A percentile compares a stretch with the other conserved stretches of the same genome.
These are phyloP conservation scores for Mizuhopecten yessoensis DNA, from an alignment of 1,140 invertebrate species.

Conservation along the genomic window DNA sequence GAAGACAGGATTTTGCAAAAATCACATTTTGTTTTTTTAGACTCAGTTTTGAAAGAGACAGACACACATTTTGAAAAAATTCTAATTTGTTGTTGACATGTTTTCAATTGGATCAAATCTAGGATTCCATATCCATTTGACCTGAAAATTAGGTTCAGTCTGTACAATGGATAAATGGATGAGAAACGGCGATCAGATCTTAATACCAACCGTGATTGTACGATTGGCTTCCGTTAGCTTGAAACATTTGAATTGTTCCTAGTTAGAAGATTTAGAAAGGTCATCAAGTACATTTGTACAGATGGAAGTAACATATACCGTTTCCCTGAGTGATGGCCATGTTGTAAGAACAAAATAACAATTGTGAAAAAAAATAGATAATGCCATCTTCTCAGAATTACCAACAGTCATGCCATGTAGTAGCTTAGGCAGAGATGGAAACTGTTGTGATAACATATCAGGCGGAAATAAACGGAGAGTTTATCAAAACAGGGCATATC, in stretches of 20 bases:
- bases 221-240: not conserved
- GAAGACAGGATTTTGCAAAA: too few species aligned
- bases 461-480: not conserved
- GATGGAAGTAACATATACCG: not conserved
- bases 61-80: too few species aligned
- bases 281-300: not conserved
- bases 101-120: too few species aligned
- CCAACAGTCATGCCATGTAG: not conserved
- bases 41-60: too few species aligned
- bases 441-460: constrained; percentile 6
- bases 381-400: not conserved
- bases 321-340: not conserved
- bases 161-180: too few species aligned
- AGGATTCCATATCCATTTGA: too few species aligned
- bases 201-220: not conserved
- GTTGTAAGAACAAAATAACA: not conserved
- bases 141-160: too few species aligned
- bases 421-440: not conserved
- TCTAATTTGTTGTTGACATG: too few species aligned
- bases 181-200: too few species aligned
- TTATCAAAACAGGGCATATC: constrained; percentile 28
- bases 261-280: not conserved
- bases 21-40: too few species aligned
- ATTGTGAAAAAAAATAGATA: not conserved
- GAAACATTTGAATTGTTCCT: not conserved